Conservation (phyloP, 2,888 invertebrate genomes). For the Limnephilus auricula region DNA sequence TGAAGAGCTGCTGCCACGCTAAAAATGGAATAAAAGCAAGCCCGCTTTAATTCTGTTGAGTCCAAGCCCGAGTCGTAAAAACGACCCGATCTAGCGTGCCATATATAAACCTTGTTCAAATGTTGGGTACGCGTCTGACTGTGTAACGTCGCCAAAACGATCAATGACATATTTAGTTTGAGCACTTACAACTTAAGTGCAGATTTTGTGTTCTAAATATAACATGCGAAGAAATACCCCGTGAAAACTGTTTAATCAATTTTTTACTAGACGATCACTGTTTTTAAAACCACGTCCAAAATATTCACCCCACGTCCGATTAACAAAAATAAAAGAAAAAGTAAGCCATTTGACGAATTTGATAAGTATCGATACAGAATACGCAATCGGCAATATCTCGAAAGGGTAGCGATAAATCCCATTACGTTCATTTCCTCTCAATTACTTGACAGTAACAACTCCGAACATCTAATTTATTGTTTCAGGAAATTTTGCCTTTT, state of each 20-base stretch:
- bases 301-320: neutral
- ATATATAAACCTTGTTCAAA: too few relatives aligned
- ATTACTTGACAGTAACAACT: conserved; percentile 26
- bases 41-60: too few relatives aligned
- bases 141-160: neutral
- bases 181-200: neutral
- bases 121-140: too few relatives aligned
- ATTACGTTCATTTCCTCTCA: conserved; percentile 19
- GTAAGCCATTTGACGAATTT: neutral
- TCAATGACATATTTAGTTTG: neutral
- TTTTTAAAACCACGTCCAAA: neutral
- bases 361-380: neutral
- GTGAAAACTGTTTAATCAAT: neutral
- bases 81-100: too few relatives aligned
- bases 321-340: neutral
- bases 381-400: neutral
- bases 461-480: conserved; percentile 32
- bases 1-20: too few relatives aligned
- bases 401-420: neutral
- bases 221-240: neutral
- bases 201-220: neutral
- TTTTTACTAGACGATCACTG: neutral
- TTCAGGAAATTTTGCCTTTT: neutral
- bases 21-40: too few relatives aligned
- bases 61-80: too few relatives aligned